Evolutionary conservation across 37 sponge, comb jelly and placozoan species (phyloP).

Genomic region (Ianthella basta): DNA sequence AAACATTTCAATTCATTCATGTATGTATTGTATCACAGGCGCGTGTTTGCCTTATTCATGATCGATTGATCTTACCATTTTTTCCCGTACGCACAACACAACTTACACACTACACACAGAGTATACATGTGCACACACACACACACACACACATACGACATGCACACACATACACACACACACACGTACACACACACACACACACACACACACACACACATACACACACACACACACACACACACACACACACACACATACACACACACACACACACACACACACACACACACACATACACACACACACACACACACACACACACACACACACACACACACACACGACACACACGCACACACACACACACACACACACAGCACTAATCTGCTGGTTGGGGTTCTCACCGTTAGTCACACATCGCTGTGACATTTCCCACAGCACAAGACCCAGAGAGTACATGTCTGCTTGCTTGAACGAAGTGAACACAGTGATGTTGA

Average conservation of each 20-base stretch:
- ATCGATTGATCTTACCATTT: too few relatives aligned
- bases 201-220: slow-evolving; percentile 41
- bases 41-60: too few relatives aligned
- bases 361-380: slow-evolving; percentile 13
- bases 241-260: slow-evolving; percentile 39
- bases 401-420: slow-evolving; percentile 32
- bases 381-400: not conserved
- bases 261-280: slow-evolving; percentile 4
- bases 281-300: slow-evolving; percentile 1
- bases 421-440: slow-evolving; percentile 87
- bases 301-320: slow-evolving; percentile 13
- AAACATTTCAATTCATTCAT: too few relatives aligned
- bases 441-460: slow-evolving; percentile 86
- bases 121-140: slow-evolving; percentile 4
- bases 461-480: slow-evolving; percentile 78
- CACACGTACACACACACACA: slow-evolving; percentile 28
- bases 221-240: slow-evolving; percentile 51
- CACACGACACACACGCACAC: not conserved
- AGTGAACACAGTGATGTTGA: slow-evolving; percentile 68
- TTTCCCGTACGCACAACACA: too few relatives aligned
- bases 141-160: slow-evolving; percentile 45
- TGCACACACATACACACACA: slow-evolving; percentile 32
- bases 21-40: too few relatives aligned
- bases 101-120: not conserved
- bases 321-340: slow-evolving; percentile 30